Evolutionary conservation across 1,140 invertebrate species (phyloP), one percentile per base, ranked within the genome.

Genomic region (Bathynomus jamesi): DNA sequence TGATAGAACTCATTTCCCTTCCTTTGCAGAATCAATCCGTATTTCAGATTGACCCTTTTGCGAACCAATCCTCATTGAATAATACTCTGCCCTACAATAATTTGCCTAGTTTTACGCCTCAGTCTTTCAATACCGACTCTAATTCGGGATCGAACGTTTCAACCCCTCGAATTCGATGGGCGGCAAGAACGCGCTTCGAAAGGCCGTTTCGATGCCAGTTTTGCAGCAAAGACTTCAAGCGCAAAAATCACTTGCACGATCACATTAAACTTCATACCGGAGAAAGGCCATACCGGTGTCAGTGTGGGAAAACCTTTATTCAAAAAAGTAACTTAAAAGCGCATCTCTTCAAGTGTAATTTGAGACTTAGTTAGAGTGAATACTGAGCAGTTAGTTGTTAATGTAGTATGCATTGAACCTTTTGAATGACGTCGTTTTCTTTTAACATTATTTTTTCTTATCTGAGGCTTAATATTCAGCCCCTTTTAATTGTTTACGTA

Each of bases 191-290:
- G 40, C n/a, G 10, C n/a, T n/a, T n/a, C n/a, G n/a, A n/a, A n/a
- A n/a, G n/a, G n/a, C n/a, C 28, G 31, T 68, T 21, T 53, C 28
- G n/a, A 31, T 90, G 89, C 79, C 78, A 78, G 79, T 87, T 83
- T 63, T 89, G 88, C 80, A 81, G 83, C 67, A 84, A 86, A 67
- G 82, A 82, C 4, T 90, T 90, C 79, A 84, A 85, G 0, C 88
- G 89, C 76, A 85, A 87, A 61, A 87, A 86, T 85, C 85, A 88
- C 70, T 81, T 89, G n/a, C 86, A 86, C 71, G 88, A 89, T 78
- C 89, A 91, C 79, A 79, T 85, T 75, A 83, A 88, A 17, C 73
- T 85, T 0, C 89, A 90, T 78, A 87, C 87, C 27, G 88, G 87
- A n/a, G 84, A 88, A n/a, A 83, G 87, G 5, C 80, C 81, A 29